Evolutionary conservation across 2,888 invertebrate species (phyloP), one percentile per base, ranked within the genome.

Genomic region (Spilarctia lutea): DNA sequence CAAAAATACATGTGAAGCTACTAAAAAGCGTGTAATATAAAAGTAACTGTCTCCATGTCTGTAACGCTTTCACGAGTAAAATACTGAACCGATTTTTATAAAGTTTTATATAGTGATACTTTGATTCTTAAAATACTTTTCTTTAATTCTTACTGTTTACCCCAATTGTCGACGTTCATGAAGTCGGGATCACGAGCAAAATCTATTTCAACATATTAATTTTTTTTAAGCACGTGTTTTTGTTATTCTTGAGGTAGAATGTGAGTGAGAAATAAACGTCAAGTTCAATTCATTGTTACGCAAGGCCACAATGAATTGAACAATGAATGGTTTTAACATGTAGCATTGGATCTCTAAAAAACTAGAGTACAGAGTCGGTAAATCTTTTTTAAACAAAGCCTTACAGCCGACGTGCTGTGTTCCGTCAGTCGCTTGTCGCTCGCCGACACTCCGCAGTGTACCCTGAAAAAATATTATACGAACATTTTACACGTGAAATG

Each of bases 261-360:
- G 20, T 56, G 63, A 42, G 74, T 75, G 72, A 39, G 78, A 78
- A 74, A 65, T 69, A 7, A 75, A 78, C 39, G 27, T 65, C 65
- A 77, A 72, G 65, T 48, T 52, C 79, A 81, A 78, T 77, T 80
- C 73, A 75, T 77, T 56, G 48, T 79, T 52, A 24, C 52, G 52
- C 24, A n/a, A n/a, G 30, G 63, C 79, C 87, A 90, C 88, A 91
- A 90, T 90, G 72, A 83, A 80, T 16, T 33, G 72, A 79, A 75
- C 77, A 85, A 85, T 89, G 89, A 89, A 89, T 84, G 84, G 89
- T 90, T 92, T 90, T 84, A 85, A 83, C 81, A 78, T 78, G 76
- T 80, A 88, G 81, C 89, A 90, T 92, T 91, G 91, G 86, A 90
- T 85, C 88, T 90, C 90, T 91, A 92, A 94, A 94, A 94, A 92